Percentiles rank a stretch among this genome's conserved stretches.
These are phyloP conservation scores for Eupithecia subfuscata DNA, from an alignment of 2,888 invertebrate species.

Conservation along the genomic window DNA sequence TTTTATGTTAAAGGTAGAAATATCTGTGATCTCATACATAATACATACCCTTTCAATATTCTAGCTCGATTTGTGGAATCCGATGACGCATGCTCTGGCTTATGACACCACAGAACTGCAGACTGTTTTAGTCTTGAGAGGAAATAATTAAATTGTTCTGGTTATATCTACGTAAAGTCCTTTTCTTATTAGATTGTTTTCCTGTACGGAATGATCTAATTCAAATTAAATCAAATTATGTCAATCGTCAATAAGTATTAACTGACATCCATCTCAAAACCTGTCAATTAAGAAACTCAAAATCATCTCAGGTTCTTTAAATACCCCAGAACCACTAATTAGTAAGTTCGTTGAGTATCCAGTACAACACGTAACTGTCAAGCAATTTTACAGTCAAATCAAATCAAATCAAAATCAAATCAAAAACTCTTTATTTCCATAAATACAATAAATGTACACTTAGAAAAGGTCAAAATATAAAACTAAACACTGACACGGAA, in stretches of 20 bases:
- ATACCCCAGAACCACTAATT: neutral
- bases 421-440: no score
- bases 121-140: neutral
- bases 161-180: neutral
- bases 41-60: neutral
- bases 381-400: neutral
- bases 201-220: neutral
- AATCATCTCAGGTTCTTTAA: neutral
- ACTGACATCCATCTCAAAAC: neutral
- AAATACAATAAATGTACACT: no score
- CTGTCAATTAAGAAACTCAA: neutral
- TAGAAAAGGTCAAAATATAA: no score
- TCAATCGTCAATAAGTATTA: neutral
- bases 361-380: neutral
- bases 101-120: neutral
- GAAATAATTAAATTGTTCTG: neutral
- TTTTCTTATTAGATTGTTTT: neutral
- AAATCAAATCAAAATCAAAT: no score
- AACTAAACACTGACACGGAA: no score
- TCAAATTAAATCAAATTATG: neutral
- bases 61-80: neutral
- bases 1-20: neutral
- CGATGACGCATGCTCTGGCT: neutral
- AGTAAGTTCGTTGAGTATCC: neutral
- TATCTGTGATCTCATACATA: neutral